A percentile compares a stretch with the other conserved stretches of the same genome.
These are phyloP conservation scores for Cuculus canorus DNA, from an alignment of 2,797 vertebrate genomes.

Conservation along the genomic window DNA sequence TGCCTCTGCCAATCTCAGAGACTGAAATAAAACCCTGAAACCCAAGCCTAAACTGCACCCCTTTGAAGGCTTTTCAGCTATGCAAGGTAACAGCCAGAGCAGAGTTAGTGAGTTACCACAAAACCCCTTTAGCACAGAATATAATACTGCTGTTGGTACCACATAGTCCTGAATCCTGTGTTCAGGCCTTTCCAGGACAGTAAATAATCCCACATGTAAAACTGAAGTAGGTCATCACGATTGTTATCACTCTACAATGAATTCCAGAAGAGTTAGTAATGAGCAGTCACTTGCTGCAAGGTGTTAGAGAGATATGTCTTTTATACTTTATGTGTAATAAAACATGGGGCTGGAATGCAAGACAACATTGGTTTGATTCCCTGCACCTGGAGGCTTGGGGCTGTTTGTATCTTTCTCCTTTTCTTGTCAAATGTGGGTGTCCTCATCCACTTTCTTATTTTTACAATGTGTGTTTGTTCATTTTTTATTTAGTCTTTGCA, in stretches of 20 bases:
- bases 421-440: background rate
- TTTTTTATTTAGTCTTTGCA: background rate
- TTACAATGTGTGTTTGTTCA: background rate
- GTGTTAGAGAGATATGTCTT: background rate
- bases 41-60: background rate
- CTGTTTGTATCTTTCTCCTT: background rate
- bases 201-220: constrained; percentile 11
- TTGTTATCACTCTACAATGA: background rate
- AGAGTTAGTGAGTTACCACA: background rate
- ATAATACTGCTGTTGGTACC: background rate
- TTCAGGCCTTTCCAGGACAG: background rate
- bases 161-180: background rate
- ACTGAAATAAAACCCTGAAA: background rate
- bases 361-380: constrained; percentile 5
- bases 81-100: background rate
- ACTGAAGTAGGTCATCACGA: background rate
- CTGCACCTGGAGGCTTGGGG: constrained; percentile 12
- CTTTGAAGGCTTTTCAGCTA: background rate
- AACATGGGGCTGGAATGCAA: constrained; percentile 11
- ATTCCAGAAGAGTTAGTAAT: constrained; percentile 20
- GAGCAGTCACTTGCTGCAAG: background rate
- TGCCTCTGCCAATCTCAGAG: background rate
- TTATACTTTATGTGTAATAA: background rate
- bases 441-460: background rate
- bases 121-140: background rate